Evolutionary conservation across 2,888 invertebrate species (phyloP), one percentile per base, ranked within the genome.

Genomic region (Andrena trimmerana): DNA sequence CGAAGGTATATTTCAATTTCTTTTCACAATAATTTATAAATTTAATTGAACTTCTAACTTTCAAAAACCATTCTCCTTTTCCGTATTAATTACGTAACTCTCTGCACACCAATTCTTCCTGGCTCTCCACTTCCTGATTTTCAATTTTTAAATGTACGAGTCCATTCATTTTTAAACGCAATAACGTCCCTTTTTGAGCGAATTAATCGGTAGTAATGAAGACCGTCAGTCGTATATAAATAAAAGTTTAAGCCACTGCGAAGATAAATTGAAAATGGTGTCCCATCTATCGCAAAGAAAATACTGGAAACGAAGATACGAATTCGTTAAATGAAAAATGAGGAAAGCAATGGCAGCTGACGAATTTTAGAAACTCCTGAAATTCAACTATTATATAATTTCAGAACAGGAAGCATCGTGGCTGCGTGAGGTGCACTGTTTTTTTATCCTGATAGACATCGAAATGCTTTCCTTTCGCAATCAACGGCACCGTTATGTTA

Each of bases 341-440:
- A 29, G 7, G 79, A 70, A 78, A 80, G 70, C 31, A 69, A 27
- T 57, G 68, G 31, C 27, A 50, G 10, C 20, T 50, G 2, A 27
- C 16, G 52, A 80, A 78, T 80, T 86, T 75, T 81, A 81, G 87
- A 82, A 86, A 86, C 71, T 82, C 16, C 57, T 66, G 84, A 83
- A 82, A 81, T 81, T 65, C 31, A 42, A 60, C 24, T 36, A 42
- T 85, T 69, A 72, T n/a, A 29, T 81, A 79, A 84, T 63, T 20
- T 27, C 48, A 33, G 8, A 83, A 36, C 27, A 82, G 82, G 71
- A 82, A 77, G 76, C 66, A 76, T 20, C 65, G 52, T 59, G 24
- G 57, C 63, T 52, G 52, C 50, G 68, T 27, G 29, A 73, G 36
- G 52, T 77, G 60, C 65, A 78, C 63, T 57, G 54, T 63, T 57